These are phyloP conservation scores for Pheosia tremula DNA, from an alignment of 2,888 invertebrate genomes.

Conservation along the genomic window DNA sequence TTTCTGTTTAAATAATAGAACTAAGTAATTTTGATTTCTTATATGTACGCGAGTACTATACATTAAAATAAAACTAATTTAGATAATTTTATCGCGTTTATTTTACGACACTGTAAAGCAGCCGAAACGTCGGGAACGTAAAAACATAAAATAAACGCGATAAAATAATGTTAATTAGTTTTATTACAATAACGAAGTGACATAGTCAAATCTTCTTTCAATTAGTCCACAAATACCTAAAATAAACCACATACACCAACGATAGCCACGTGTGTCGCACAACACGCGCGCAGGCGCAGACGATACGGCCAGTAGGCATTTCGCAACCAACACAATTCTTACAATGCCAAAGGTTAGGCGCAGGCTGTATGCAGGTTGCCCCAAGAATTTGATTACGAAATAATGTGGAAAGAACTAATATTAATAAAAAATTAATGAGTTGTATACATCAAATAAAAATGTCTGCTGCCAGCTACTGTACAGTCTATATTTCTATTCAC, in stretches of 20 bases:
- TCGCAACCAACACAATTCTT: not conserved
- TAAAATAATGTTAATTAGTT: too few relatives aligned
- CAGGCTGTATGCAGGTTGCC: not conserved
- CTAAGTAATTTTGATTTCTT: too few relatives aligned
- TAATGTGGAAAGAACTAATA: not conserved
- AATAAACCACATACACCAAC: not conserved
- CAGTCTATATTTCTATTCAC: too few relatives aligned
- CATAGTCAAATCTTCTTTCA: not conserved
- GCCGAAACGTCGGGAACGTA: too few relatives aligned
- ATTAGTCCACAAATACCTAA: not conserved
- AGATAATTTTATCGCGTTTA: too few relatives aligned
- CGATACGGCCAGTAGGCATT: not conserved
- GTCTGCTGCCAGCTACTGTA: too few relatives aligned
- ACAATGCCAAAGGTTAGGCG: not conserved
- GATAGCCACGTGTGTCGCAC: not conserved
- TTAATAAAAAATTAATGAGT: not conserved
- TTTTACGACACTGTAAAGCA: too few relatives aligned
- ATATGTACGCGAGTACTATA: too few relatives aligned
- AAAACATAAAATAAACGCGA: too few relatives aligned
- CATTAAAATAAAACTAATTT: too few relatives aligned
- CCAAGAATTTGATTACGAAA: constrained; percentile 1
- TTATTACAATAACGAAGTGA: too few relatives aligned
- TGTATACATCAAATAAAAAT: not conserved
- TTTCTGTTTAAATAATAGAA: too few relatives aligned
- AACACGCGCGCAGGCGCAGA: not conserved